Evolutionary conservation across 2,113 vertebrate genomes (phyloP), one percentile per base, ranked within the genome.

Genomic region (Empidonax traillii): DNA sequence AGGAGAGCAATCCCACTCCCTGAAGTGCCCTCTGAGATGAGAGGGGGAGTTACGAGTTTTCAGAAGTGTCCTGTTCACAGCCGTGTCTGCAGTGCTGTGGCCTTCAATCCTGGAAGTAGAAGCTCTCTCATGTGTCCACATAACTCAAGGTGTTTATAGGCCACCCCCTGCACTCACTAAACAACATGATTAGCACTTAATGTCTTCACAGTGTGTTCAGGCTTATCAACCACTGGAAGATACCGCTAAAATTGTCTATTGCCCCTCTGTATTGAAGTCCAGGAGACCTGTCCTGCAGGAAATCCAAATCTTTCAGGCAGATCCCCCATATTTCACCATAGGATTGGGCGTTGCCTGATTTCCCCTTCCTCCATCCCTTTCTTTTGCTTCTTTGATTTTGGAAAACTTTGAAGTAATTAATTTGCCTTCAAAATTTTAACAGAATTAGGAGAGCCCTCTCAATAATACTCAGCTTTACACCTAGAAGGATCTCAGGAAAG

Each of bases 111-210:
- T 62, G 47, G 14, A 80, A 78, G 44, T 44, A 25, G 68, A 58
- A 35, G 17, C 43, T 62, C 25, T 66, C 27, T 56, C 33, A 5
- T 0, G 0, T 62, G 55, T 62, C 51, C 25, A 3, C 0, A 0
- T 84, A 76, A 53, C 35, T 84, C 15, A 16, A 3, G 33, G 30
- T 35, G 30, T 75, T 27, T 47, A 19, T 66, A 66, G 28, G 69
- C 46, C 56, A 74, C 4, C 41, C 9, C 14, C 41, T 68, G 46
- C 35, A 25, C 63, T n/a, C 51, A 7, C 19, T 49, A 61, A 52
- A 19, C 52, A 73, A 3, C 5, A 2, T 41, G 37, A 17, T 74
- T 43, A 51, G 30, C 31, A 4, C 17, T 33, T 17, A 23, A 33
- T 49, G 15, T 61, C 59, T 67, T 23, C 46, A 39, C 31, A 25